Base-by-base conservation (phyloP, 2,888 invertebrate species). In the Phengaris arion region DNA sequence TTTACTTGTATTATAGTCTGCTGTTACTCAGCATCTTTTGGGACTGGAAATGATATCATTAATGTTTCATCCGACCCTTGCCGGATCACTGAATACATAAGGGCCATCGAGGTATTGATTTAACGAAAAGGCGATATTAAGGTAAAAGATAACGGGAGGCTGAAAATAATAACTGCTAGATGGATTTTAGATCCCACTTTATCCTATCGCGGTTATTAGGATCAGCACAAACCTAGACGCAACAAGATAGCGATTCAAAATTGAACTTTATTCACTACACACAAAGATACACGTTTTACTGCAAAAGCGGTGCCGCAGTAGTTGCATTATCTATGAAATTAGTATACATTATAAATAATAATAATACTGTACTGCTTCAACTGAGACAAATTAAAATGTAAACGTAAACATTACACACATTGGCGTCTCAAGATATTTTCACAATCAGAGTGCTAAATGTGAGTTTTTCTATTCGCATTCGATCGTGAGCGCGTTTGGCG, bases 11-110 rank as follows among this genome's bases (percentile, higher is more conserved):
- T 85, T 89, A 88, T 88, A 91, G 90, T 91, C 89, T 85, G 85
- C 89, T 85, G 85, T 87, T 87, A 86, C 89, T 90, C 87, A 89
- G 90, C 91, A 87, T 89, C 87, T 91, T 90, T 86, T 84, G 87
- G 87, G 87, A 84, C 85, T 87, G 83, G 82, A 85, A 91, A 91
- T 92, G 90, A 89, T 86, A 83, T 86, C 89, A 89, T 91, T 91
- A 91, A 91, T 91, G 90, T 89, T 86, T 87, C 85, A 87, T 84
- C 85, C 85, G 86, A 85, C 78, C 77, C 82, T 82, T 81, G 76
- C 82, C 86, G 88, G 86, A 88, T 86, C 82, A 82, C 83, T 87
- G 88, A 89, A 89, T 89, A 88, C 86, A 84, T 85, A 82, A 85
- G 78, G 81, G 75, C 52, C 12, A 52, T 51, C 52, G 13, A 51